These are phyloP conservation scores for Todiramphus chloris DNA, from an alignment of 2,113 vertebrate species.

Conservation along the genomic window DNA sequence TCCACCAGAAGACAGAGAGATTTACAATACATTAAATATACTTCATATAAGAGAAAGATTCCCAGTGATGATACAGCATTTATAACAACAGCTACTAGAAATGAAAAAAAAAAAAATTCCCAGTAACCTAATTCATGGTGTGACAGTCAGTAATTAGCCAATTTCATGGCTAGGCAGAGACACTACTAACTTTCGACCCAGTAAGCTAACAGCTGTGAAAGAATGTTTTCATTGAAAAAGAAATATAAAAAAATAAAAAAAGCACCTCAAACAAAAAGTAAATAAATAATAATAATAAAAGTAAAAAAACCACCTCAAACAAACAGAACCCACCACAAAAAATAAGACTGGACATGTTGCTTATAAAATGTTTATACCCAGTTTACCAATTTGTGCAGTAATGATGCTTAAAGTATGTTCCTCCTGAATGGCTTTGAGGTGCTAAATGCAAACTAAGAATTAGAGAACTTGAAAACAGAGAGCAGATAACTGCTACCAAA, in stretches of 20 bases:
- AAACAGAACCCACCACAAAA: not conserved
- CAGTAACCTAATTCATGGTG: not conserved
- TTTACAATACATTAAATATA: not conserved
- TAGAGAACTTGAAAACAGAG: slow-evolving; percentile 42
- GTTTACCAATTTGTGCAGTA: slow-evolving; percentile 59
- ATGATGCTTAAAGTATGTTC: slow-evolving; percentile 55
- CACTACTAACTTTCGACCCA: slow-evolving; percentile 45
- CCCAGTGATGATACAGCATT: slow-evolving; percentile 18
- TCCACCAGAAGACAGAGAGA: not conserved
- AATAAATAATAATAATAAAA: not conserved
- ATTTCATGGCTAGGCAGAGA: slow-evolving; percentile 43
- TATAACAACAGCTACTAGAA: not conserved
- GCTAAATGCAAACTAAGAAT: slow-evolving; percentile 63
- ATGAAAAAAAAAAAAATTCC: not conserved
- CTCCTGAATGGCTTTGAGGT: slow-evolving; percentile 56
- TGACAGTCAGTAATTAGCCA: slow-evolving; percentile 18
- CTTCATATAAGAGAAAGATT: slow-evolving; percentile 33
- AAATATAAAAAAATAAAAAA: not conserved
- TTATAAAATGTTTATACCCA: slow-evolving; percentile 65
- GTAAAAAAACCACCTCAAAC: not conserved
- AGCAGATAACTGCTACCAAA: slow-evolving; percentile 32
- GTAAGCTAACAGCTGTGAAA: slow-evolving; percentile 55
- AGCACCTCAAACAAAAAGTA: not conserved
- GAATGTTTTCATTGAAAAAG: slow-evolving; percentile 31
- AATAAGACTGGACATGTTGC: not conserved